phyloP scores from a whole-genome alignment of 2,888 invertebrate genomes.

The Lagria hirta region DNA sequence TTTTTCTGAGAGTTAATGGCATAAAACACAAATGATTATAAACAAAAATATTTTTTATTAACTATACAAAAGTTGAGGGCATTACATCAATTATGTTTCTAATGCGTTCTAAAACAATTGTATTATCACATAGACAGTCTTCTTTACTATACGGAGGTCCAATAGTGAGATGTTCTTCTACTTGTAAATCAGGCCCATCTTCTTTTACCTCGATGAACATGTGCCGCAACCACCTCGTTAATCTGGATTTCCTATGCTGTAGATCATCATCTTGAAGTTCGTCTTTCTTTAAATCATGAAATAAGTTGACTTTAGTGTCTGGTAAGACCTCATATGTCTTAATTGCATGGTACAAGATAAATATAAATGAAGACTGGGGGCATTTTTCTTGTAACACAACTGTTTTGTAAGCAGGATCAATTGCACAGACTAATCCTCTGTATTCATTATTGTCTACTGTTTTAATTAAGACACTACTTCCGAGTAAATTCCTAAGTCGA shows the following conservation, averaged over 20 bases:
- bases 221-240: conserved; percentile 48
- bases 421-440: conserved; percentile 44
- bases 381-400: conserved; percentile 40
- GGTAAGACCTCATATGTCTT: conserved; percentile 37
- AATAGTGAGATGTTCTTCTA: conserved; percentile 49
- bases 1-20: no score
- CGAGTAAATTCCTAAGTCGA: conserved; percentile 44
- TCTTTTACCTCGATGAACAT: conserved; percentile 49
- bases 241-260: conserved; percentile 31
- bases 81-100: conserved; percentile 47
- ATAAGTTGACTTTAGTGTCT: conserved; percentile 32
- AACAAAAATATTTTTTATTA: conserved; percentile 18
- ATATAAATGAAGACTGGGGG: no score
- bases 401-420: conserved; percentile 49
- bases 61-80: conserved; percentile 43
- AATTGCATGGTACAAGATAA: conserved; percentile 42
- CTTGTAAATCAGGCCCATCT: conserved; percentile 44
- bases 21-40: no score
- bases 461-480: conserved; percentile 41
- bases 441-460: conserved; percentile 38
- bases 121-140: conserved; percentile 50
- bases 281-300: no score
- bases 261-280: conserved; percentile 24
- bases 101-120: conserved; percentile 49
- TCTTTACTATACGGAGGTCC: conserved; percentile 50